Conservation (phyloP, 2,797 vertebrate species). For the Enteromius trimaculatus region DNA sequence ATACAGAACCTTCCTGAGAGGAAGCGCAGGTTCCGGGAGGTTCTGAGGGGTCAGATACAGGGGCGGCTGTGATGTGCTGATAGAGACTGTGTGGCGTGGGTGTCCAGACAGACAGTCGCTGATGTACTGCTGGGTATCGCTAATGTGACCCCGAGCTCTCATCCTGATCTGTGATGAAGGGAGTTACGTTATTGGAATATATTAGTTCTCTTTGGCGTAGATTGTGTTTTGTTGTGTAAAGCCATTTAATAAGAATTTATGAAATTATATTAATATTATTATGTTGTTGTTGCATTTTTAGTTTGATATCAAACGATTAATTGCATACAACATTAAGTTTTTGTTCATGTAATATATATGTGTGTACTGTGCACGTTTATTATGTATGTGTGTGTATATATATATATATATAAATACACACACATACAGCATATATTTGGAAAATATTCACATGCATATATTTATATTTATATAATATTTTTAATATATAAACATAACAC, state of each 20-base stretch:
- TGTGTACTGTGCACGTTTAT: too few relatives aligned
- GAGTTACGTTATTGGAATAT: not conserved
- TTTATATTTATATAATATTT: too few relatives aligned
- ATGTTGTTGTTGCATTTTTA: not conserved
- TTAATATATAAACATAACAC: too few relatives aligned
- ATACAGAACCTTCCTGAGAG: constrained; percentile 55
- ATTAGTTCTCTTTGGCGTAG: not conserved
- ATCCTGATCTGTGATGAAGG: not conserved
- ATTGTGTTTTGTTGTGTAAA: not conserved
- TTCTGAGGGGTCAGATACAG: constrained; percentile 55
- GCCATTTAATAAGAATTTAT: not conserved
- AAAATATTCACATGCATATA: too few relatives aligned
- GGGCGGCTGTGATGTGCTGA: constrained; percentile 54
- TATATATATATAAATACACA: too few relatives aligned
- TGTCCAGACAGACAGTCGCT: constrained; percentile 45
- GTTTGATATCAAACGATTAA: too few relatives aligned
- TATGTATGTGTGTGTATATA: too few relatives aligned
- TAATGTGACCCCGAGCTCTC: not conserved
- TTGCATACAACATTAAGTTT: too few relatives aligned
- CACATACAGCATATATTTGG: too few relatives aligned
- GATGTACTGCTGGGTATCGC: constrained; percentile 15
- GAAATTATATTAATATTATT: not conserved
- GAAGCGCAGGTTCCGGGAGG: constrained; percentile 53
- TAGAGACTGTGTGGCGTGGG: constrained; percentile 50
- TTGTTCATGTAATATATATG: too few relatives aligned